Conservation (phyloP, 2,888 invertebrate species). For the Platynereis dumerilii region DNA sequence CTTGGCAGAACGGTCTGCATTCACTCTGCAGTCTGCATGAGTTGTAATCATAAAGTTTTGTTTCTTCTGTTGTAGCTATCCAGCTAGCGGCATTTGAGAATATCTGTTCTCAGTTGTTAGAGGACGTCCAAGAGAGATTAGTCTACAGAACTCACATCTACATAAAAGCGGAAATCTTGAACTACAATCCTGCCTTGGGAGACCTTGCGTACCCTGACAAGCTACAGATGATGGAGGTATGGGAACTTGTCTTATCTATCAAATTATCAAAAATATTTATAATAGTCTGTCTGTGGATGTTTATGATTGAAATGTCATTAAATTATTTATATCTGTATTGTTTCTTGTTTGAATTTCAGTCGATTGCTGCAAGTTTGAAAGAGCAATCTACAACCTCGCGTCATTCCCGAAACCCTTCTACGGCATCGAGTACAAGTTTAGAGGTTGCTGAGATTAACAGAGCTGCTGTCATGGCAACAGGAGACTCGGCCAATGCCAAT, state of each 20-base stretch:
- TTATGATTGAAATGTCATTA: no score
- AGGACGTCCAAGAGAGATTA: conserved; percentile 92
- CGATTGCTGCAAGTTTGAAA: conserved; percentile 63
- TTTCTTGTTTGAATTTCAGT: conserved; percentile 44
- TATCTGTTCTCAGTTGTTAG: conserved; percentile 79
- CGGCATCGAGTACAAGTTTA: conserved; percentile 71
- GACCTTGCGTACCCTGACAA: conserved; percentile 98
- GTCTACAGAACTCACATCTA: conserved; percentile 95
- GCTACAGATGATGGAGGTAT: conserved; percentile 93
- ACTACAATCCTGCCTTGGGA: conserved; percentile 82
- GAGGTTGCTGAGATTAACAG: conserved; percentile 70
- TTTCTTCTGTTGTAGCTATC: no score
- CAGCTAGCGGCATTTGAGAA: conserved; percentile 79
- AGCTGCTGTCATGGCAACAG: conserved; percentile 5
- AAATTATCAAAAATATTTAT: no score
- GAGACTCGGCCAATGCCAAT: not conserved
- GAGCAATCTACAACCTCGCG: conserved; percentile 29
- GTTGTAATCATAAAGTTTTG: not conserved
- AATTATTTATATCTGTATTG: not conserved
- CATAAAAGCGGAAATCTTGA: conserved; percentile 86
- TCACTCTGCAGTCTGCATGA: conserved; percentile 1
- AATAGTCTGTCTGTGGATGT: no score
- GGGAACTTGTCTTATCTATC: not conserved
- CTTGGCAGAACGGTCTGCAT: not conserved
- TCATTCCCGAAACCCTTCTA: conserved; percentile 60